These are phyloP conservation scores for Crocidura indochinensis DNA, from an alignment of 2,797 vertebrate species.

Conservation along the genomic window DNA sequence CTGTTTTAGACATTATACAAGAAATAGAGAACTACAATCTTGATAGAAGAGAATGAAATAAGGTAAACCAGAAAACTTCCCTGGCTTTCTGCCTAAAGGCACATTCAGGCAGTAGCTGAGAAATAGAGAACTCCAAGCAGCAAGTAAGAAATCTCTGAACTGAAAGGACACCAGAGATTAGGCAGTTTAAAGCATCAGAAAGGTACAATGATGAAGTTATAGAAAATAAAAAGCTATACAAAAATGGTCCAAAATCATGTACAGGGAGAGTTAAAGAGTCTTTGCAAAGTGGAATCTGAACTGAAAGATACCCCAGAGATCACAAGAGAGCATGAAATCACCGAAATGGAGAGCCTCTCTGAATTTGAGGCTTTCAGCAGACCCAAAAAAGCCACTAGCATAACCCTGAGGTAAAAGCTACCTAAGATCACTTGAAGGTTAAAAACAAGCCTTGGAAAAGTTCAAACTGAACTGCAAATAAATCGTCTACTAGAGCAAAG, in stretches of 20 bases:
- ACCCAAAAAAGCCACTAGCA: not conserved
- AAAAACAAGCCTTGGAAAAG: slow-evolving; percentile 54
- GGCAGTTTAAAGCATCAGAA: slow-evolving; percentile 1
- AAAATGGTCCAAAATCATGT: slow-evolving; percentile 24
- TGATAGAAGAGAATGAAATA: slow-evolving; percentile 19
- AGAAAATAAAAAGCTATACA: not conserved
- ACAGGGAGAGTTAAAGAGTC: not conserved
- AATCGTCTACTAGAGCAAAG: not conserved
- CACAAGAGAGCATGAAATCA: not conserved
- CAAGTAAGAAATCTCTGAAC: slow-evolving; percentile 18
- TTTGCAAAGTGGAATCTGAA: not conserved
- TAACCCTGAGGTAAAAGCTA: not conserved
- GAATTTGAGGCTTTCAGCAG: not conserved
- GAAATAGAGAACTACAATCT: not conserved
- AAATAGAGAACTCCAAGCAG: not conserved
- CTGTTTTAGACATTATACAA: not conserved
- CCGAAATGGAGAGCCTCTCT: not conserved
- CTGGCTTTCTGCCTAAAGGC: not conserved
- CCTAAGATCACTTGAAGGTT: slow-evolving; percentile 23
- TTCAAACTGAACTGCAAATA: slow-evolving; percentile 36
- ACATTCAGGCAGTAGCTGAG: not conserved
- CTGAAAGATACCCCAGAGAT: not conserved
- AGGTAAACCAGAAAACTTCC: not conserved
- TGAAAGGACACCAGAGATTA: slow-evolving; percentile 36
- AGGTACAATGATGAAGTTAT: slow-evolving; percentile 26